Evolutionary conservation across 2,113 vertebrate genomes (phyloP).

Genomic region (Leptobrachium ailaonicum): DNA sequence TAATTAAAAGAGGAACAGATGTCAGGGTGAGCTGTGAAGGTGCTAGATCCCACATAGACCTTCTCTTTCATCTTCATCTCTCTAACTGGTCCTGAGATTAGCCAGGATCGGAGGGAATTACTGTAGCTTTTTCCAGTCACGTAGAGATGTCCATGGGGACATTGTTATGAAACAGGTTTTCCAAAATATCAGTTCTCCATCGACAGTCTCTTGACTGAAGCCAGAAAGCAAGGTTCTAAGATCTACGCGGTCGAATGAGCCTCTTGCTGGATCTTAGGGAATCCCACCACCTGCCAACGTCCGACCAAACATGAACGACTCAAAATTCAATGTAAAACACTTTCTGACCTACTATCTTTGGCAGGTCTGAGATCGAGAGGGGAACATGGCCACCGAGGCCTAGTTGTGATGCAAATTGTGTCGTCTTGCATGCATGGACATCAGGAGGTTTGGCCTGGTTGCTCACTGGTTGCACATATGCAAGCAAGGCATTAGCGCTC

Average conservation of each 20-base stretch:
- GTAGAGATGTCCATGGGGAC: neutral
- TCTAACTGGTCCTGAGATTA: conserved; percentile 20
- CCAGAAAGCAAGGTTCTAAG: neutral
- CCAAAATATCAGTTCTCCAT: neutral
- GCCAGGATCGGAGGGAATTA: neutral
- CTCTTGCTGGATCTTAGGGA: neutral
- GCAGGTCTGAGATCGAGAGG: no score
- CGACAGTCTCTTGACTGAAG: neutral
- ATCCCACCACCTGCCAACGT: neutral
- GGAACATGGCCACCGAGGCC: no score
- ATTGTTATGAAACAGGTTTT: neutral
- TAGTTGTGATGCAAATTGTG: no score
- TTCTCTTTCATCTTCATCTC: conserved; percentile 5
- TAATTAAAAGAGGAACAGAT: conserved; percentile 2
- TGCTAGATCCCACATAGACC: neutral
- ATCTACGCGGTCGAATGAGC: neutral
- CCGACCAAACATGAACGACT: no score
- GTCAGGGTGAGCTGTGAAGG: neutral
- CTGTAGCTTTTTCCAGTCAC: neutral
- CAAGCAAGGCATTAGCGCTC: no score
- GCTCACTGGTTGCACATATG: no score
- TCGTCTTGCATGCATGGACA: no score
- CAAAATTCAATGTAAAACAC: no score
- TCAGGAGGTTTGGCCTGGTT: no score
- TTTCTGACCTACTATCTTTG: no score